A percentile compares a stretch with the other conserved stretches of the same genome.
These are phyloP conservation scores for Melipona beecheii DNA, from an alignment of 2,888 invertebrate species.

Conservation along the genomic window DNA sequence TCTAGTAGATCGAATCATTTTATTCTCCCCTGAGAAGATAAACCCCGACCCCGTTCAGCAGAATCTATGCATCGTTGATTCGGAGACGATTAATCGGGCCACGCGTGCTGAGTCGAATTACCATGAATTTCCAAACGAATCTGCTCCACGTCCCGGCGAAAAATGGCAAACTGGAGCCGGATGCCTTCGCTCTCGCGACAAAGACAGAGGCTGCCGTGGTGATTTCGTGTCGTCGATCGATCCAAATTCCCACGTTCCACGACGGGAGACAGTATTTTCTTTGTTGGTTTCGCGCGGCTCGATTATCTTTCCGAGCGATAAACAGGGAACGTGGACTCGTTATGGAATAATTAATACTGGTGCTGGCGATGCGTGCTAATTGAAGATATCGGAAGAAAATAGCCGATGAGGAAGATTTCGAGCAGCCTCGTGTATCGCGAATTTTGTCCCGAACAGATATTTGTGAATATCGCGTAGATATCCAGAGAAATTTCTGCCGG, in stretches of 20 bases:
- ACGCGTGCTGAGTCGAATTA: constrained; percentile 2
- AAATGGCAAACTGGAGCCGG: neutral
- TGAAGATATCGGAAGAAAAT: constrained; percentile 10
- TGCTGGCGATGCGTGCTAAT: neutral
- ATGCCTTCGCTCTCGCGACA: neutral
- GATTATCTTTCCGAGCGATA: neutral
- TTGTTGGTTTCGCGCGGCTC: neutral
- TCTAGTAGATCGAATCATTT: neutral
- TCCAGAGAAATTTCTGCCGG: too few species aligned
- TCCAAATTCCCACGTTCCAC: neutral
- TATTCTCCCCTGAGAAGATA: neutral
- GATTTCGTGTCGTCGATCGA: neutral
- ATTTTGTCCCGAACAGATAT: too few species aligned
- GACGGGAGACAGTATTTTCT: neutral
- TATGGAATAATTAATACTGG: constrained; percentile 7
- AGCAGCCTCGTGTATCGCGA: neutral
- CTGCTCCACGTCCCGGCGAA: too few species aligned
- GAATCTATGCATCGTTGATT: constrained; percentile 2
- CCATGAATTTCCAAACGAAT: neutral
- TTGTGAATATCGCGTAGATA: neutral
- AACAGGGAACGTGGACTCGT: neutral
- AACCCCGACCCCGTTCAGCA: neutral
- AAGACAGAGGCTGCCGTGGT: neutral
- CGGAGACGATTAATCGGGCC: constrained; percentile 4
- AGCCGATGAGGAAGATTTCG: neutral